Conservation (phyloP, 2,888 invertebrate species). For the Lithosia quadra region DNA sequence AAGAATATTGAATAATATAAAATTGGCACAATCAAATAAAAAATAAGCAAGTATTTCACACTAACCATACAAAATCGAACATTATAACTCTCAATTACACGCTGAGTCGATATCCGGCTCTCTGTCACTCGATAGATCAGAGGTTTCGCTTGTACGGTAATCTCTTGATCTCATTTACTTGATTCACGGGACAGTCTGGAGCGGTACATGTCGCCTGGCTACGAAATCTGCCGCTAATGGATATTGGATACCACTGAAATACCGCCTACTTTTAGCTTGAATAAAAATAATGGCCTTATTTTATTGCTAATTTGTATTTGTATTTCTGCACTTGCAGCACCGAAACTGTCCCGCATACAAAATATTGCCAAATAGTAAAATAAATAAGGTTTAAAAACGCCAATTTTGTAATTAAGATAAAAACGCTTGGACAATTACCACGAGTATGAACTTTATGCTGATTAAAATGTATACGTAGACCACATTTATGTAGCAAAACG, state of each 20-base stretch:
- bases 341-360: too few relatives aligned
- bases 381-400: too few relatives aligned
- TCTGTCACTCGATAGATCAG: not conserved
- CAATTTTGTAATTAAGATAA: too few relatives aligned
- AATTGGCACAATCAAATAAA: not conserved
- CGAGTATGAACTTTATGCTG: too few relatives aligned
- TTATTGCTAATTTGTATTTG: not conserved
- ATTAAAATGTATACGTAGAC: too few relatives aligned
- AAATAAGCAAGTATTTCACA: too few relatives aligned
- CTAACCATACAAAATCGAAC: not conserved
- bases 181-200: conserved; percentile 1
- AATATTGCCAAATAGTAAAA: too few relatives aligned
- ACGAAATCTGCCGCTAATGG: not conserved
- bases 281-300: too few relatives aligned
- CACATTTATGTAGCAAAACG: too few relatives aligned
- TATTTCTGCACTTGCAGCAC: too few relatives aligned
- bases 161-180: not conserved
- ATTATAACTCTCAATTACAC: conserved; percentile 2
- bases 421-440: too few relatives aligned
- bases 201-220: not conserved
- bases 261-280: not conserved
- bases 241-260: not conserved
- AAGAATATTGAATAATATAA: too few relatives aligned
- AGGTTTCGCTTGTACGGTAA: not conserved
- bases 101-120: not conserved